Evolutionary conservation across 2,113 vertebrate species (phyloP).

Genomic region (Lamprotornis superbus): DNA sequence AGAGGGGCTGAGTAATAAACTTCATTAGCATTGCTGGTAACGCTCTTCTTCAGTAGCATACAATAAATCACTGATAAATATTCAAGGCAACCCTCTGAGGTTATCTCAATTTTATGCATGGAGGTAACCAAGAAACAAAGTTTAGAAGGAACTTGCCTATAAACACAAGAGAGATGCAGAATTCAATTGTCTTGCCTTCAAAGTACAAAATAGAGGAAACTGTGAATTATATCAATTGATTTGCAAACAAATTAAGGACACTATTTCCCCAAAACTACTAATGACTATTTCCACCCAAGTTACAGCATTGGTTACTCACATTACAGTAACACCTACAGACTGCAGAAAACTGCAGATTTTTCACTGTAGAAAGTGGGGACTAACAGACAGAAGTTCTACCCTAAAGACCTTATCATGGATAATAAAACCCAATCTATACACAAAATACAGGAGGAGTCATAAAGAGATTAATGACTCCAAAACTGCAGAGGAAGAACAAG

Average conservation of each 20-base stretch:
- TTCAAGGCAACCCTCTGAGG: conserved; percentile 7
- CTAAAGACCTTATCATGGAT: neutral
- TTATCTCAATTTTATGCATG: conserved; percentile 35
- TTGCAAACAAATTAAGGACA: neutral
- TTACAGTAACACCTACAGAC: neutral
- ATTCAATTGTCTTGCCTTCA: neutral
- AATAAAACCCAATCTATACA: neutral
- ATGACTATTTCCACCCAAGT: neutral
- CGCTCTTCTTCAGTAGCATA: neutral
- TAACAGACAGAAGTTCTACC: neutral
- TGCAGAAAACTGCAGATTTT: neutral
- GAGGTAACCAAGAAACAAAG: neutral
- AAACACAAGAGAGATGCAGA: neutral
- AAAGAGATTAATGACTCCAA: neutral
- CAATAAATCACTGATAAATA: conserved; percentile 43
- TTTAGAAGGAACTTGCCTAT: neutral
- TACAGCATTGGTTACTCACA: neutral
- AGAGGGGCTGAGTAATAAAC: neutral
- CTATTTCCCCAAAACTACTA: neutral
- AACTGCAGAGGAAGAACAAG: neutral
- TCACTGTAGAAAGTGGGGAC: neutral
- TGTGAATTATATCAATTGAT: neutral
- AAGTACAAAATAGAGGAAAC: neutral
- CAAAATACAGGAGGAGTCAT: neutral
- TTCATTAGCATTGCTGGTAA: conserved; percentile 30